These are phyloP conservation scores for Petrolisthes cinctipes DNA, from an alignment of 2,888 invertebrate genomes.

Conservation along the genomic window DNA sequence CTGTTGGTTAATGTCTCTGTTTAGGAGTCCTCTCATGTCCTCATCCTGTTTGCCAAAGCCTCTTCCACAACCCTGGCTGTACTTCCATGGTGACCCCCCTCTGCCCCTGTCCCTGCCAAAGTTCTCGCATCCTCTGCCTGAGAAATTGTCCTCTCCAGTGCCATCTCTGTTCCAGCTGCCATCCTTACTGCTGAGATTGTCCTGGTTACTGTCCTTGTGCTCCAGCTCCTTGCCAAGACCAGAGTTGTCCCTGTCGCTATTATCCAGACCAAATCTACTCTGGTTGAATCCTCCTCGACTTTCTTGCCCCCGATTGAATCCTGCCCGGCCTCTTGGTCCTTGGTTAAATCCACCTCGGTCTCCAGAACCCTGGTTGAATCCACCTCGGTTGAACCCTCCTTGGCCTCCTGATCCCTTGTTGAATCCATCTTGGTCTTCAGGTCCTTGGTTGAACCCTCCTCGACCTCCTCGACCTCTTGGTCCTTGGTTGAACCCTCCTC, in stretches of 20 bases:
- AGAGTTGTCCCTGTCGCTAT: no score
- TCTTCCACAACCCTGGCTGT: constrained; percentile 6
- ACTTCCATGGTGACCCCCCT: neutral
- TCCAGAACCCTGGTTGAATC: no score
- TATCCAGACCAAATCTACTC: no score
- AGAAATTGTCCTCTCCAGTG: no score
- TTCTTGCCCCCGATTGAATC: neutral
- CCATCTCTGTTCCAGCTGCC: no score
- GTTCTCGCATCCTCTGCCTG: no score
- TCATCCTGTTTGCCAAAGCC: constrained; percentile 15
- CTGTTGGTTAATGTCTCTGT: constrained; percentile 6
- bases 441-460: neutral
- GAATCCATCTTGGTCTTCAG: neutral
- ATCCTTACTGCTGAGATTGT: no score
- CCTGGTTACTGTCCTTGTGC: no score
- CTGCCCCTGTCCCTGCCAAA: no score
- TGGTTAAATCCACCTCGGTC: no score
- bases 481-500: constrained; percentile 22
- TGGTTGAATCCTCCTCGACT: no score
- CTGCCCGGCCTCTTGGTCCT: neutral
- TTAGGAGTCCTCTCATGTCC: neutral
- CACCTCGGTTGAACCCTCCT: neutral
- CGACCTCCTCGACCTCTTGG: constrained; percentile 8
- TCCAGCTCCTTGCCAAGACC: no score
- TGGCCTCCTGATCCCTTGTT: neutral